phyloP scores from a whole-genome alignment of 2,113 vertebrate genomes.

The Calidris pygmaea region DNA sequence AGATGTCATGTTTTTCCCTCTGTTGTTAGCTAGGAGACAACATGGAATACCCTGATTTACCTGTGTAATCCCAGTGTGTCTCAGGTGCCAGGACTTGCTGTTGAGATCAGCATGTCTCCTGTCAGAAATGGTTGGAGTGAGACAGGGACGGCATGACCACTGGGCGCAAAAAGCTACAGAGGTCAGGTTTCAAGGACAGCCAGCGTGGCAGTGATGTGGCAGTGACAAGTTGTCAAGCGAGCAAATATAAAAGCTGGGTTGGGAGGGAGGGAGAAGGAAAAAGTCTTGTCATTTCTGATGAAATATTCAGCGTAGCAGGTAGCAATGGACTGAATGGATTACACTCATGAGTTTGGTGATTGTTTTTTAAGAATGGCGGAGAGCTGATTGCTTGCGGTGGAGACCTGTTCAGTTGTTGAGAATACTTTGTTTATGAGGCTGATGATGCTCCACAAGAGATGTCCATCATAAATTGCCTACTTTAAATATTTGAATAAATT shows the following conservation, averaged over 20 bases:
- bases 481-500: background rate
- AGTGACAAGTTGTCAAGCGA: slow-evolving; percentile 84
- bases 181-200: slow-evolving; percentile 82
- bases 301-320: slow-evolving; percentile 71
- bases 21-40: slow-evolving; percentile 78
- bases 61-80: slow-evolving; percentile 85
- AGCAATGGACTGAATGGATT: slow-evolving; percentile 26
- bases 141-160: slow-evolving; percentile 83
- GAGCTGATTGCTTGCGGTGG: background rate
- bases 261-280: slow-evolving; percentile 6
- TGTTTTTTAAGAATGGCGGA: background rate
- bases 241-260: slow-evolving; percentile 55
- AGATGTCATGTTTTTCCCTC: slow-evolving; percentile 78
- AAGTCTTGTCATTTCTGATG: slow-evolving; percentile 76
- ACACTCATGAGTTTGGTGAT: background rate
- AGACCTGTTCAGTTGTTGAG: background rate
- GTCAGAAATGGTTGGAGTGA: slow-evolving; percentile 85
- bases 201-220: slow-evolving; percentile 77
- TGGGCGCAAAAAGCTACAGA: slow-evolving; percentile 75
- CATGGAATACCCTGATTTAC: slow-evolving; percentile 79
- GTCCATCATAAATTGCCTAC: background rate
- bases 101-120: slow-evolving; percentile 78
- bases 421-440: background rate
- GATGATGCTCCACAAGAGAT: background rate
- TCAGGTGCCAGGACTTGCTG: slow-evolving; percentile 79